Evolutionary conservation across 2,113 vertebrate genomes (phyloP).

Genomic region (Centropus bengalensis): DNA sequence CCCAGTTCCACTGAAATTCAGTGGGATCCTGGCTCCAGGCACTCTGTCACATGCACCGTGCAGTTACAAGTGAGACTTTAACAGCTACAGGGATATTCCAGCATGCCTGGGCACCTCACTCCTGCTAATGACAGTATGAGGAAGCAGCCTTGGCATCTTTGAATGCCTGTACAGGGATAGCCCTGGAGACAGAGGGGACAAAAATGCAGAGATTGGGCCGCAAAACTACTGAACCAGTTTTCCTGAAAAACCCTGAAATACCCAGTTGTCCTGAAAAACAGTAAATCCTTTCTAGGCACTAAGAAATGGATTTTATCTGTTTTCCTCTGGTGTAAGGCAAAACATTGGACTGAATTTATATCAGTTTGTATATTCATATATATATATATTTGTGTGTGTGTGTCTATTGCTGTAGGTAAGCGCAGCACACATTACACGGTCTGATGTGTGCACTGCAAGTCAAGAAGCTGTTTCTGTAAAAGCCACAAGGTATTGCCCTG

Average conservation of each 20-base stretch:
- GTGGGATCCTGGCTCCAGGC: neutral
- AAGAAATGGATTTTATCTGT: neutral
- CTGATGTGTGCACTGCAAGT: neutral
- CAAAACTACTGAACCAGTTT: neutral
- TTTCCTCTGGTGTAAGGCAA: neutral
- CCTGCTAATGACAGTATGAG: neutral
- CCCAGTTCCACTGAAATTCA: neutral
- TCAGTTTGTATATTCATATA: neutral
- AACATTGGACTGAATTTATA: neutral
- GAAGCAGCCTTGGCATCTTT: neutral
- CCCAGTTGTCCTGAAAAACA: neutral
- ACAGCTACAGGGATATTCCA: neutral
- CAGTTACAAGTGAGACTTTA: neutral
- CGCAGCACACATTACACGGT: neutral
- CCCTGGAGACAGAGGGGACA: neutral
- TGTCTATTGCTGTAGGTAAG: neutral
- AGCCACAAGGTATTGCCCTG: neutral
- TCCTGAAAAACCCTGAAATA: neutral
- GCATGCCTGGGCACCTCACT: neutral
- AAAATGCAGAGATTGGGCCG: neutral
- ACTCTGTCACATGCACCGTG: neutral
- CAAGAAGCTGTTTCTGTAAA: neutral
- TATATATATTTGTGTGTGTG: neutral
- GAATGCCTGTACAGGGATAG: neutral
- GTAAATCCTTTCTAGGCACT: neutral